Conservation (phyloP, 2,797 vertebrate species). For the Picus viridis region DNA sequence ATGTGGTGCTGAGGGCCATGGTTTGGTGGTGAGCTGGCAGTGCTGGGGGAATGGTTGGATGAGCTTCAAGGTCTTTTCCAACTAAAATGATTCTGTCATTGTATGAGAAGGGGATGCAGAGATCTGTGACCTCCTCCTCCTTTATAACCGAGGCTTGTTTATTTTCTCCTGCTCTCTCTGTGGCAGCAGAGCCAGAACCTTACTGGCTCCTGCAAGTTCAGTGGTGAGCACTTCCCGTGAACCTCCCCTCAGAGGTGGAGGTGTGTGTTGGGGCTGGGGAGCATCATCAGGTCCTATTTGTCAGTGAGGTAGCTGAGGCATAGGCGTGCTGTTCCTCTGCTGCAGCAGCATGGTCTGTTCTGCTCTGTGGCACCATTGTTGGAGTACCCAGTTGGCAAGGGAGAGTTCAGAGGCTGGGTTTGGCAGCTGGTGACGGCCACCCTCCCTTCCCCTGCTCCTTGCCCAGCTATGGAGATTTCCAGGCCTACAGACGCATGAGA, state of each 20-base stretch:
- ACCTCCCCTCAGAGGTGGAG: not conserved
- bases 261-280: not conserved
- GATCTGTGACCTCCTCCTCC: not conserved
- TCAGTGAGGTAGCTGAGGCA: not conserved
- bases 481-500: conserved; percentile 63
- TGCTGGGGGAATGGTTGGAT: too few relatives aligned
- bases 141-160: not conserved
- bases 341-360: not conserved
- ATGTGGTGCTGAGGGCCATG: too few relatives aligned
- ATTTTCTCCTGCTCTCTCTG: not conserved
- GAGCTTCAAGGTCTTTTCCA: too few relatives aligned
- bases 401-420: not conserved
- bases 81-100: not conserved
- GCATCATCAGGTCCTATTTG: not conserved
- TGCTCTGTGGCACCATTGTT: rapidly evolving
- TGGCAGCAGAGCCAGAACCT: not conserved
- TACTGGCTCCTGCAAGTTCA: not conserved
- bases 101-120: not conserved
- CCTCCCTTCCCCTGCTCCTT: not conserved
- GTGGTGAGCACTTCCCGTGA: rapidly evolving
- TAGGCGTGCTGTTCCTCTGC: not conserved
- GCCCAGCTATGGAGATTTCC: conserved; percentile 80
- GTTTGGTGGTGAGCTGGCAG: too few relatives aligned
- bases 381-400: not conserved
- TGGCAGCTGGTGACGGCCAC: not conserved